These are phyloP conservation scores for Holotrichia oblita DNA, from an alignment of 1,140 invertebrate species.

Conservation along the genomic window DNA sequence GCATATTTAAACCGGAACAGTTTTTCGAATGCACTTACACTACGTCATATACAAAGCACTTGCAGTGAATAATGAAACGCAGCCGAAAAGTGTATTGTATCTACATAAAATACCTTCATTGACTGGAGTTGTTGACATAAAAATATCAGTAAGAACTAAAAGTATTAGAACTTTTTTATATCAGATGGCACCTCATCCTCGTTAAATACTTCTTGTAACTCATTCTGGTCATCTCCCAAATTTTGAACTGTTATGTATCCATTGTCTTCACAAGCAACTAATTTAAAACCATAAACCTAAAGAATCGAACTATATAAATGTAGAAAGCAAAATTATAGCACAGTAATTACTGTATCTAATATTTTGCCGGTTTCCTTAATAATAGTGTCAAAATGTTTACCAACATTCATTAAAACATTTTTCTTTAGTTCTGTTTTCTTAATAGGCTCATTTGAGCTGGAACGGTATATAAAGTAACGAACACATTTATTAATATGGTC, in stretches of 20 bases:
- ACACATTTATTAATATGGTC: slow-evolving; percentile 50
- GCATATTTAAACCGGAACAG: too few relatives aligned
- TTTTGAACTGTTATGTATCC: slow-evolving; percentile 48
- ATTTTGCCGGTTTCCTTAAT: slow-evolving; percentile 45
- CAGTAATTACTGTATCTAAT: slow-evolving; percentile 47
- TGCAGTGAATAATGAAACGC: too few relatives aligned
- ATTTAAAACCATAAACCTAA: slow-evolving; percentile 54
- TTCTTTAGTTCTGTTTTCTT: slow-evolving; percentile 50
- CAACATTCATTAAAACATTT: slow-evolving; percentile 47
- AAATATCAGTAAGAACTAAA: slow-evolving; percentile 52
- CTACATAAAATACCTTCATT: slow-evolving; percentile 48
- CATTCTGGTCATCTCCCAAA: slow-evolving; percentile 48
- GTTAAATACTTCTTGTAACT: slow-evolving; percentile 46
- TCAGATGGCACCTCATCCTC: slow-evolving; percentile 43
- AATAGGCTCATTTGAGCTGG: slow-evolving; percentile 47
- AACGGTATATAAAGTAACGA: slow-evolving; percentile 50
- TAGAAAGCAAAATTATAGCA: slow-evolving; percentile 14
- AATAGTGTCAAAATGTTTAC: slow-evolving; percentile 47
- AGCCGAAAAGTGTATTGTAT: not conserved
- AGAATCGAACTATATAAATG: slow-evolving; percentile 35
- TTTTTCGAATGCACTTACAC: too few relatives aligned
- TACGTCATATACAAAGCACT: too few relatives aligned
- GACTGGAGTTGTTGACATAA: slow-evolving; percentile 50
- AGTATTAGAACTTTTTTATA: slow-evolving; percentile 51
- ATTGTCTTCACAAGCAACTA: slow-evolving; percentile 48